phyloP scores from a whole-genome alignment of 1,140 invertebrate genomes.

The Heliconius hewitsoni region DNA sequence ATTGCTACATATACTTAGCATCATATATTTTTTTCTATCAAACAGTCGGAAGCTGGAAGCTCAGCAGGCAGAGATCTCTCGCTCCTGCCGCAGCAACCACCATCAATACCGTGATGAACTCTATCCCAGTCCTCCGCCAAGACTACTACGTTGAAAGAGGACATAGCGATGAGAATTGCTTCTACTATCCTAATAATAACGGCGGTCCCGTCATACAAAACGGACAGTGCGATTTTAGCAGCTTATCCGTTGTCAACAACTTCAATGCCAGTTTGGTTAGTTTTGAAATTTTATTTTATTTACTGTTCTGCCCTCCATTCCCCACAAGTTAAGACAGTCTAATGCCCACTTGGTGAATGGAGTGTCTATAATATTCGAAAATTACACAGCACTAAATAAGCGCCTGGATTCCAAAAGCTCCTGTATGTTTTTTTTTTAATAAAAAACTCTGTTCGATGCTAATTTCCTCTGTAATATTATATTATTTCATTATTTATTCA shows the following conservation, averaged over 20 bases:
- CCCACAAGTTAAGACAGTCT: no score
- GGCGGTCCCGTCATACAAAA: constrained; percentile 59
- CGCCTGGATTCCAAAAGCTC: no score
- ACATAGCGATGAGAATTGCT: constrained; percentile 59
- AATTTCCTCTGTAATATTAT: neutral
- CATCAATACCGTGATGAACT: constrained; percentile 52
- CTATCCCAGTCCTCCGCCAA: constrained; percentile 52
- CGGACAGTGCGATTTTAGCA: constrained; percentile 52
- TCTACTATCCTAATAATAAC: constrained; percentile 67
- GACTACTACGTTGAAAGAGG: constrained; percentile 52
- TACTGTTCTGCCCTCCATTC: no score
- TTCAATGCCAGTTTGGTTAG: constrained; percentile 54
- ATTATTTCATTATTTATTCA: neutral
- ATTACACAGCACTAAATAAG: no score
- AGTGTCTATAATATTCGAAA: no score
- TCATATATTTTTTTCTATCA: constrained; percentile 10
- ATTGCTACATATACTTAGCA: neutral
- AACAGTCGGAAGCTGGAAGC: constrained; percentile 67
- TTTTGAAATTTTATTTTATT: neutral
- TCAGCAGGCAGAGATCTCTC: constrained; percentile 52
- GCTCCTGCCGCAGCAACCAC: constrained; percentile 30
- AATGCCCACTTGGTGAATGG: no score
- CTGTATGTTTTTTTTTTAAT: no score
- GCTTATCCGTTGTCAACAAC: constrained; percentile 46
- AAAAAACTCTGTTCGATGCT: no score